Evolutionary conservation across 2,888 invertebrate genomes (phyloP).

Genomic region (Drosophila macrospina): DNA sequence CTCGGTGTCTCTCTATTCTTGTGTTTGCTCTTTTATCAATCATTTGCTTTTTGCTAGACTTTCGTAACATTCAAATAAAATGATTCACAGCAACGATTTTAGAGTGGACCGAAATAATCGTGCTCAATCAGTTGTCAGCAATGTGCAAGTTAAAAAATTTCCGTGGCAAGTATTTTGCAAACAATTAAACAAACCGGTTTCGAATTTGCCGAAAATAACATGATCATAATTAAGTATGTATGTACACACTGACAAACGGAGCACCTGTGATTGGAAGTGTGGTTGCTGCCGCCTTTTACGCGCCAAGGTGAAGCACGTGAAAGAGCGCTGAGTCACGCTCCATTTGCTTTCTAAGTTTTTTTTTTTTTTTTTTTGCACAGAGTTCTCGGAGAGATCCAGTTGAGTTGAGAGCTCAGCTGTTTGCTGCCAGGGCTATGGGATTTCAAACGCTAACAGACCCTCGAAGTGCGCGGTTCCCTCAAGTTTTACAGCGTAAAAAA

Average conservation of each 20-base stretch:
- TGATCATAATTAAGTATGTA: slow-evolving; percentile 15
- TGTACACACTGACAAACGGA: slow-evolving; percentile 19
- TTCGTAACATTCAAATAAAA: slow-evolving; percentile 47
- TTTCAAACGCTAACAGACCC: slow-evolving; percentile 59
- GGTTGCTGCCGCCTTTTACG: slow-evolving; percentile 69
- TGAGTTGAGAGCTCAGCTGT: slow-evolving; percentile 47
- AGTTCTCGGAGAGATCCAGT: slow-evolving; percentile 44
- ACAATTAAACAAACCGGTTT: slow-evolving; percentile 55
- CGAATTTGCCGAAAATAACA: slow-evolving; percentile 66
- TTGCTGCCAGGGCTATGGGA: slow-evolving; percentile 24
- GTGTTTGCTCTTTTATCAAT: slow-evolving; percentile 32
- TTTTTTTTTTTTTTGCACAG: slow-evolving; percentile 34
- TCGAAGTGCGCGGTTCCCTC: slow-evolving; percentile 49
- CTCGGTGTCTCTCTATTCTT: slow-evolving; percentile 1
- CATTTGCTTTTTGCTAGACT: slow-evolving; percentile 37
- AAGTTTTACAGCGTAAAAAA: slow-evolving; percentile 6
- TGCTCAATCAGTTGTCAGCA: slow-evolving; percentile 12
- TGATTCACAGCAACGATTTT: slow-evolving; percentile 35
- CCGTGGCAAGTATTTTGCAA: slow-evolving; percentile 3
- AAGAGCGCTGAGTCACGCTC: slow-evolving; percentile 73
- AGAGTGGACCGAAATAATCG: slow-evolving; percentile 47
- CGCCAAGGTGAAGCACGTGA: slow-evolving; percentile 74
- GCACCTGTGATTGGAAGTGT: slow-evolving; percentile 46
- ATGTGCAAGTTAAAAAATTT: slow-evolving; percentile 7
- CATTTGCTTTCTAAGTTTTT: slow-evolving; percentile 61